Evolutionary conservation across 2,888 invertebrate genomes (phyloP).

Genomic region (Drosophila paranaensis): DNA sequence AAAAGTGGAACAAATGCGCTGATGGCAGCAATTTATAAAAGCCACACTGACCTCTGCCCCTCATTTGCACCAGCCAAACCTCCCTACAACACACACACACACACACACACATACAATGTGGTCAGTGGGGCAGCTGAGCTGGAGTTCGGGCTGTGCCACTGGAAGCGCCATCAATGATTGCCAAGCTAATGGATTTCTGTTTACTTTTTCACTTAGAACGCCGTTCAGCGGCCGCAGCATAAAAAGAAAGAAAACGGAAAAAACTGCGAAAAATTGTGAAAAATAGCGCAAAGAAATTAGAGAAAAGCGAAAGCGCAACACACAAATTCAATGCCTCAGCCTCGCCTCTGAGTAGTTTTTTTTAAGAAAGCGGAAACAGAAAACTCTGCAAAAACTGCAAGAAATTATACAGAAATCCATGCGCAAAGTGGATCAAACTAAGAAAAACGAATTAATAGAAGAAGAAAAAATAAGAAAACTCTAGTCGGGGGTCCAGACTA

Average conservation of each 20-base stretch:
- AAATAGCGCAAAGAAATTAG: constrained; percentile 75
- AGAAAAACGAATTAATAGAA: constrained; percentile 29
- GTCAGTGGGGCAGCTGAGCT: constrained; percentile 5
- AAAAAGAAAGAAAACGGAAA: constrained; percentile 1
- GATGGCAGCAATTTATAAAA: constrained; percentile 77
- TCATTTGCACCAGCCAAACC: constrained; percentile 30
- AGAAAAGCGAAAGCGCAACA: constrained; percentile 74
- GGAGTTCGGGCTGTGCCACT: constrained; percentile 17
- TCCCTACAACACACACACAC: constrained; percentile 7
- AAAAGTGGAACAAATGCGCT: constrained; percentile 70
- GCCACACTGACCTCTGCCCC: constrained; percentile 55
- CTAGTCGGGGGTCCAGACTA: no score
- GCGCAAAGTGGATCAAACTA: constrained; percentile 74
- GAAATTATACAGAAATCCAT: constrained; percentile 77
- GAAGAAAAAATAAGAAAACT: no score
- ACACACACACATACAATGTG: constrained; percentile 1
- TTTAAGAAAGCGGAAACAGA: constrained; percentile 6
- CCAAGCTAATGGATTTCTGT: constrained; percentile 83
- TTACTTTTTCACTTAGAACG: constrained; percentile 82
- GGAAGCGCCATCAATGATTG: constrained; percentile 80
- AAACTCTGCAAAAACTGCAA: constrained; percentile 57
- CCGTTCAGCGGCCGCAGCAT: constrained; percentile 34
- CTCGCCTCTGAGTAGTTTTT: background rate
- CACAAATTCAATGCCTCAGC: constrained; percentile 49
- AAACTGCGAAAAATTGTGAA: constrained; percentile 49